Evolutionary conservation across 2,797 vertebrate species (phyloP), one percentile per base, ranked within the genome.

Genomic region (Tragelaphus eurycerus): DNA sequence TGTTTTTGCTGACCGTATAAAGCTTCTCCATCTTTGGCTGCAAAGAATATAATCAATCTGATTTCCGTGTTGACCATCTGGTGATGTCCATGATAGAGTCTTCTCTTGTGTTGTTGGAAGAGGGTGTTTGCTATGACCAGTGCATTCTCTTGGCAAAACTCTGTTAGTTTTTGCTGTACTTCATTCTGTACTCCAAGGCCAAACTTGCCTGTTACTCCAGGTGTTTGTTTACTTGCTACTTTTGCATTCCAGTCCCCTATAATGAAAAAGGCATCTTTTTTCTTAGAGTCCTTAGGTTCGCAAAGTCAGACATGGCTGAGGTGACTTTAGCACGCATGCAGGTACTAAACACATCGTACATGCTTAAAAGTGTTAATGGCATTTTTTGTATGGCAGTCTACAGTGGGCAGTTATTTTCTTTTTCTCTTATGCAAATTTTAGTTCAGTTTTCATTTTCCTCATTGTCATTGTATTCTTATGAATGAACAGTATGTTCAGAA

Each of bases 201-300:
- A 34, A 67, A 67, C 0, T 34, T 67, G 1, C 2, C 64, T 34
- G n/a, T 67, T 67, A 67, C 64, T 34, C n/a, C n/a, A 67, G n/a
- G n/a, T 11, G 9, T 67, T 34, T 67, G 4, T 34, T 67, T 16
- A 34, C 17, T 67, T 67, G 4, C n/a, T 67, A 11, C n/a, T 67
- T 67, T 67, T 67, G 17, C 64, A 21, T 67, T 34, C 9, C n/a
- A 34, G n/a, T 6, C 17, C 9, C 64, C 2, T 67, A 34, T 34
- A 21, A 34, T 34, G 64, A 67, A 34, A 67, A 67, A n/a, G 64
- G 9, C 64, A 67, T 67, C 64, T 34, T 21, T 21, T 67, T 67
- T 34, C 43, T 34, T 21, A 21, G 17, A 34, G 9, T 34, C 17
- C n/a, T 21, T 6, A 67, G n/a, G 64, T 34, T 67, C 1, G 0